Evolutionary conservation across 2,888 invertebrate species (phyloP).

Genomic region (Phyllotreta striolata): DNA sequence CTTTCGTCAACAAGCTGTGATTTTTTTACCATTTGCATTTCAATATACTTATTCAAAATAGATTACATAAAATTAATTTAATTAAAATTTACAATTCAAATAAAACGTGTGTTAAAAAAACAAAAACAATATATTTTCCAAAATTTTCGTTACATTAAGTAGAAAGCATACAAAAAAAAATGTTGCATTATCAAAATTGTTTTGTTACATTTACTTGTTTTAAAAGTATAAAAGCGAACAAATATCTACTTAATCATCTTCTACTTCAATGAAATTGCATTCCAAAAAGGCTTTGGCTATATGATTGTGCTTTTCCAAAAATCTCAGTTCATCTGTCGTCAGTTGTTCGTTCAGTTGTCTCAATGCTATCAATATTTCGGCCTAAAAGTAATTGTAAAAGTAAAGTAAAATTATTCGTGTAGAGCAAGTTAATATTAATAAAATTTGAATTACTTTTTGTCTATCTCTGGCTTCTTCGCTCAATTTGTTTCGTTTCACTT

Average conservation of each 20-base stretch:
- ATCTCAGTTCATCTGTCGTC: slow-evolving; percentile 61
- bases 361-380: slow-evolving; percentile 63
- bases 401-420: slow-evolving; percentile 4
- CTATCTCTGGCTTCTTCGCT: slow-evolving; percentile 61
- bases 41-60: too few relatives aligned
- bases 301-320: slow-evolving; percentile 62
- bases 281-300: slow-evolving; percentile 57
- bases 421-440: not conserved
- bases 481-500: slow-evolving; percentile 69
- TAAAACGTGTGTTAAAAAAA: too few relatives aligned
- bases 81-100: too few relatives aligned
- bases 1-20: too few relatives aligned
- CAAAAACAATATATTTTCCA: too few relatives aligned
- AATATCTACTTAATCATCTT: slow-evolving; percentile 48
- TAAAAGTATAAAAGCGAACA: not conserved
- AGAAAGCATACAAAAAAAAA: not conserved
- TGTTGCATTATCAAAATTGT: not conserved
- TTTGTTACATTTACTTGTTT: slow-evolving; percentile 8
- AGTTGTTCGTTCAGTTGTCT: slow-evolving; percentile 65
- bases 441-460: slow-evolving; percentile 61
- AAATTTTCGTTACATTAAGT: too few relatives aligned
- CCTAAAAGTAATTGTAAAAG: too few relatives aligned
- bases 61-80: too few relatives aligned
- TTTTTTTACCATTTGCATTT: too few relatives aligned
- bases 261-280: slow-evolving; percentile 61